A percentile compares a stretch with the other conserved stretches of the same genome.
Evolutionary conservation across 2,797 vertebrate genomes (phyloP).

Genomic region (Epinephelus coioides): DNA sequence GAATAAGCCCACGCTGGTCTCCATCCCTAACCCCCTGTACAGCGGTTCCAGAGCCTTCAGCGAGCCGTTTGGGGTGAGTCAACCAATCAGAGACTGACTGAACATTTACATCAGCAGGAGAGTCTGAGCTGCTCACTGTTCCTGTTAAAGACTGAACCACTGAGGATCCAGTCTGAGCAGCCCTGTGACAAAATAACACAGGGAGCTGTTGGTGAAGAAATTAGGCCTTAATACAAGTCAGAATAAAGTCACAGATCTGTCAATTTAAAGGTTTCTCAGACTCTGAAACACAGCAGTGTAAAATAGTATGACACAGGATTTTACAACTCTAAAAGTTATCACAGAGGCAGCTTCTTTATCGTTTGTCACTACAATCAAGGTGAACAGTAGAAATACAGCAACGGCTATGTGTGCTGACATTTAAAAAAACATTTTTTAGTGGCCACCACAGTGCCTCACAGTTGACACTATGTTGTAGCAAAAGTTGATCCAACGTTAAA

Average conservation of each 20-base stretch:
- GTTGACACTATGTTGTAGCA: too few relatives aligned
- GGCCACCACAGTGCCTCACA: too few relatives aligned
- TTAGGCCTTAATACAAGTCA: not conserved
- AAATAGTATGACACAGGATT: not conserved
- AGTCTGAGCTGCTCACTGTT: not conserved
- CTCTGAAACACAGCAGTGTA: not conserved
- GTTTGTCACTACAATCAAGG: too few relatives aligned
- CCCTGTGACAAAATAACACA: not conserved
- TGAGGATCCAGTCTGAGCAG: not conserved
- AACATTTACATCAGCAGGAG: not conserved
- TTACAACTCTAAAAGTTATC: not conserved
- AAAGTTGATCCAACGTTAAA: too few relatives aligned
- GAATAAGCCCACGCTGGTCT: slow-evolving; percentile 86
- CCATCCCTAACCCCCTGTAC: slow-evolving; percentile 92
- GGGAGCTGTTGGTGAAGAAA: not conserved
- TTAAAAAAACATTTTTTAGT: too few relatives aligned
- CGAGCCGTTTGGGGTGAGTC: slow-evolving; percentile 89
- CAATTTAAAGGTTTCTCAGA: not conserved
- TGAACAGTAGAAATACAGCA: too few relatives aligned
- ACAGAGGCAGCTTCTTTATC: too few relatives aligned
- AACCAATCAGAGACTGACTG: not conserved
- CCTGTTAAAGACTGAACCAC: not conserved
- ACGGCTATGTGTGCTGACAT: too few relatives aligned
- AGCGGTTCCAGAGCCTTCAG: slow-evolving; percentile 81
- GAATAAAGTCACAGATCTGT: not conserved